Conservation (phyloP, 2,113 vertebrate genomes). For the Okapia johnstoni region DNA sequence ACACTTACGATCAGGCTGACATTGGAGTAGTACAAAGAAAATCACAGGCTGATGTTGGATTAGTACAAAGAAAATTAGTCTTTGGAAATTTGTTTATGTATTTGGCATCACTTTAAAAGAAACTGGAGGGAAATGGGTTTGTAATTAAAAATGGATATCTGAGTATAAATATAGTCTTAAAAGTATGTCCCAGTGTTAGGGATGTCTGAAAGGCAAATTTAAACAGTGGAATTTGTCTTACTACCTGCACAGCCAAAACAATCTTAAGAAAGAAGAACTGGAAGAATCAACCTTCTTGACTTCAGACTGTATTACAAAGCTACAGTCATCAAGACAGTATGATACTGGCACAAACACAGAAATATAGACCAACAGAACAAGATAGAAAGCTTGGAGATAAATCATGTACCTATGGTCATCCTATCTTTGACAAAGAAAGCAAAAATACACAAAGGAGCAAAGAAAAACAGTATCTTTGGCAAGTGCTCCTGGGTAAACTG, state of each 20-base stretch:
- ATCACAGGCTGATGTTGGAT: background rate
- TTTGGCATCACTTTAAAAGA: background rate
- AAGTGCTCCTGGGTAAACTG: background rate
- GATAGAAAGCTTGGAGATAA: background rate
- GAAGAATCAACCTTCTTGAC: background rate
- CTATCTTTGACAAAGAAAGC: background rate
- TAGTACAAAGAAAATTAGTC: background rate
- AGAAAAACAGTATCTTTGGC: background rate
- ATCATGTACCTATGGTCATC: background rate
- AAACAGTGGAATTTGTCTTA: background rate
- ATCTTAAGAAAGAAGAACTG: background rate
- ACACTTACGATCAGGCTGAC: background rate
- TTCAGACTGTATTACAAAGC: background rate
- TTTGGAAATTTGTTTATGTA: constrained; percentile 18
- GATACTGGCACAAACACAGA: background rate
- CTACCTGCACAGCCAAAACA: background rate
- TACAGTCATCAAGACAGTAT: background rate
- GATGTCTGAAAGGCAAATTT: background rate
- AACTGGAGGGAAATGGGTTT: background rate
- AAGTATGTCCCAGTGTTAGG: background rate
- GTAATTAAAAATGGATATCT: background rate
- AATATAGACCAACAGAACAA: background rate
- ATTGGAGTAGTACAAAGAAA: background rate
- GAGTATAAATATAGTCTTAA: background rate
- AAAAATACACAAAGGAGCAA: background rate